Evolutionary conservation across 2,888 invertebrate species (phyloP).

Genomic region (Minunthozetes semirufus): DNA sequence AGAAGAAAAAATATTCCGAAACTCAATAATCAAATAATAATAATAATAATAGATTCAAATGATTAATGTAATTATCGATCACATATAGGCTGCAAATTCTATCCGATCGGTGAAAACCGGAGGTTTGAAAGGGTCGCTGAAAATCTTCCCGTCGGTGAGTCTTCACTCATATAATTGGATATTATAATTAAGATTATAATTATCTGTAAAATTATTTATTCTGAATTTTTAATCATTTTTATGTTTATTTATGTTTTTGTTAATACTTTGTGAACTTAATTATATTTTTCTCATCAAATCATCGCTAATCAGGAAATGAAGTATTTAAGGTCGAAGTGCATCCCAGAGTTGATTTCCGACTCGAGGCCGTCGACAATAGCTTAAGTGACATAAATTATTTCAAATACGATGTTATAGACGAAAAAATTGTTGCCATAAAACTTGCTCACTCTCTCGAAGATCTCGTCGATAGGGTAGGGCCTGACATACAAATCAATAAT

Average conservation of each 20-base stretch:
- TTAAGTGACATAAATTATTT: constrained; percentile 54
- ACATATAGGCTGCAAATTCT: constrained; percentile 62
- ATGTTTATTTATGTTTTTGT: not conserved
- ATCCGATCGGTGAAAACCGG: constrained; percentile 71
- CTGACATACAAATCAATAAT: not conserved
- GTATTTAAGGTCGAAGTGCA: constrained; percentile 73
- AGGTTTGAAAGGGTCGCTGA: constrained; percentile 78
- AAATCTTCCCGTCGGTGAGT: constrained; percentile 58
- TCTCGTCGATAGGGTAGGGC: constrained; percentile 59
- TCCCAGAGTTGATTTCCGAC: constrained; percentile 65
- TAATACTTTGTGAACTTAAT: not conserved
- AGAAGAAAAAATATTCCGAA: not conserved
- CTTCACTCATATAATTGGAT: not conserved
- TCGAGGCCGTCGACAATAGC: constrained; percentile 60
- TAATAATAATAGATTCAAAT: not conserved
- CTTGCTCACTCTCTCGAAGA: constrained; percentile 69
- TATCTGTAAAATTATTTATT: too few species aligned
- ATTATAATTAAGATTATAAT: too few species aligned
- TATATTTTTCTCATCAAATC: not conserved
- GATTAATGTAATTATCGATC: not conserved
- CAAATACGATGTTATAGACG: constrained; percentile 65
- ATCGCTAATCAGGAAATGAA: constrained; percentile 58
- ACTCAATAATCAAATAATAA: not conserved
- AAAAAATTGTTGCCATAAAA: constrained; percentile 66
- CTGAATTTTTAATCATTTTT: constrained; percentile 22